These are phyloP conservation scores for Spheniscus mendiculus DNA, from an alignment of 2,113 vertebrate genomes.

Conservation along the genomic window DNA sequence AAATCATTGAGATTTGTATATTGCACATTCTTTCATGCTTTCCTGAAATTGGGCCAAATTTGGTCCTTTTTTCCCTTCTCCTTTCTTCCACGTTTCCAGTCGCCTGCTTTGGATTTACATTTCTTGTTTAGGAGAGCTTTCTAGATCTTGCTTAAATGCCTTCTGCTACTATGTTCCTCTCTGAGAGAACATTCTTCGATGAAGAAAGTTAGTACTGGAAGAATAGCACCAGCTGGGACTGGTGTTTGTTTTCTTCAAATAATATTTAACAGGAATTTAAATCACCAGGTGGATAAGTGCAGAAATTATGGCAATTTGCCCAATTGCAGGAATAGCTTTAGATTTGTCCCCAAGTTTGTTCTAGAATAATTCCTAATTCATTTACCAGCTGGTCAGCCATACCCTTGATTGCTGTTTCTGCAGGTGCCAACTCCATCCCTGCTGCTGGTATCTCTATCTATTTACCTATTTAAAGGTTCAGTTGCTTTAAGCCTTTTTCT, in stretches of 20 bases:
- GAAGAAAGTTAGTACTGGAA: background rate
- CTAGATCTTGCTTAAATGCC: background rate
- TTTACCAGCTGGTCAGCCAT: slow-evolving; percentile 51
- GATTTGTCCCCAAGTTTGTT: slow-evolving; percentile 42
- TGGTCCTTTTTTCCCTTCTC: background rate
- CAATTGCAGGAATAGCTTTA: background rate
- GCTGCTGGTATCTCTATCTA: slow-evolving; percentile 26
- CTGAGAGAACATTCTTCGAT: background rate
- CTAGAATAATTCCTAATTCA: slow-evolving; percentile 35
- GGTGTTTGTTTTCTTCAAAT: background rate
- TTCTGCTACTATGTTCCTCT: background rate
- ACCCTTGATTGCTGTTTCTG: slow-evolving; percentile 5
- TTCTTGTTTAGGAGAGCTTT: background rate
- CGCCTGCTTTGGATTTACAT: background rate
- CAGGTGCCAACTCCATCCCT: slow-evolving; percentile 4
- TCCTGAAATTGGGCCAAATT: background rate
- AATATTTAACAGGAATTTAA: slow-evolving; percentile 7
- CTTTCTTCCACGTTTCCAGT: fast-evolving
- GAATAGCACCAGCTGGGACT: background rate
- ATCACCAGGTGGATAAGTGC: slow-evolving; percentile 1
- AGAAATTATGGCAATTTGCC: slow-evolving; percentile 19
- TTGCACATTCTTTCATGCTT: background rate
- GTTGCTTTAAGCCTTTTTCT: slow-evolving; percentile 10
- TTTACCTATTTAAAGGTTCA: slow-evolving; percentile 27
- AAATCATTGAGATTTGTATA: background rate